Conservation (phyloP, 1,140 invertebrate genomes). For the Eriocheir sinensis region DNA sequence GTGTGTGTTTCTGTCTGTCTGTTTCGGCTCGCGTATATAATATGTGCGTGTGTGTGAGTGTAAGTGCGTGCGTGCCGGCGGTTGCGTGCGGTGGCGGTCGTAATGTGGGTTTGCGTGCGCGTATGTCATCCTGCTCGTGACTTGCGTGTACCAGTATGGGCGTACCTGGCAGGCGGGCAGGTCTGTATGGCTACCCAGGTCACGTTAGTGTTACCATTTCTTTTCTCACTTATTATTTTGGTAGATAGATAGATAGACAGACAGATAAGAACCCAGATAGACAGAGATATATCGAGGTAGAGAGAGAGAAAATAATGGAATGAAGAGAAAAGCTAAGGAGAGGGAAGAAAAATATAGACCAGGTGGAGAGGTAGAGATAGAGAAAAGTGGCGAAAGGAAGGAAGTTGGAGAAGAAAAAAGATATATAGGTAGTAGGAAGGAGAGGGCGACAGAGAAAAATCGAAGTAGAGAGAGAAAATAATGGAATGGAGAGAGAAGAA, state of each 20-base stretch:
- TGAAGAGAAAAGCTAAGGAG: too few species aligned
- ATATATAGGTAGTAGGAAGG: too few species aligned
- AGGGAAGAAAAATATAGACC: too few species aligned
- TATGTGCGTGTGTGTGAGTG: not conserved
- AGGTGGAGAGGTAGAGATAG: too few species aligned
- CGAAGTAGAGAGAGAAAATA: too few species aligned
- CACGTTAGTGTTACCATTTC: not conserved
- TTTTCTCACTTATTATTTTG: not conserved
- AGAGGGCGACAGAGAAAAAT: too few species aligned
- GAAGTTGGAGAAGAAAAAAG: too few species aligned
- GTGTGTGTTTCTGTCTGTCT: not conserved
- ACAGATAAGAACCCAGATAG: not conserved
- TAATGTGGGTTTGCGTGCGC: not conserved
- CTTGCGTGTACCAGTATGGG: not conserved
- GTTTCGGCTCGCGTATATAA: not conserved
- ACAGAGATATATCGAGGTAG: too few species aligned
- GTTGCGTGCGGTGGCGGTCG: not conserved
- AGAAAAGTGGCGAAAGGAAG: too few species aligned
- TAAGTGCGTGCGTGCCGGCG: not conserved
- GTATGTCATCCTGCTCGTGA: not conserved
- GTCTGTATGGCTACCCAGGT: not conserved
- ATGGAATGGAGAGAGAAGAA: too few species aligned
- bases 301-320: too few species aligned
- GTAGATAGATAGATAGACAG: not conserved
- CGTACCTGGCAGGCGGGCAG: not conserved